Evolutionary conservation across 2,797 vertebrate species (phyloP), one percentile per base, ranked within the genome.

Genomic region (Falco naumanni): DNA sequence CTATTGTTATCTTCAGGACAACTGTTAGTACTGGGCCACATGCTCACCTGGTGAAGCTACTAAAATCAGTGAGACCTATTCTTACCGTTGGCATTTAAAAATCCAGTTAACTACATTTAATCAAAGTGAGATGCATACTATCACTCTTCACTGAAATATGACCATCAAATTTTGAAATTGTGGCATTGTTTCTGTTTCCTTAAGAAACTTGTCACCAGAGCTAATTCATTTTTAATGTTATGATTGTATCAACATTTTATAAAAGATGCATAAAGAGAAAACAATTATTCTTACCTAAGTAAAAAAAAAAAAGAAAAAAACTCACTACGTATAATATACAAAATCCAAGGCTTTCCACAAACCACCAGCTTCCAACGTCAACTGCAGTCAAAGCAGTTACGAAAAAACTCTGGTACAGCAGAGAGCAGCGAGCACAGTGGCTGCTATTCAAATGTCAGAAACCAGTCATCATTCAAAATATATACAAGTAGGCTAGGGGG

Each of bases 1-100:
- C 50, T 56, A 31, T 64, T 92, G 68, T 68, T 94, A 53, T 81
- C 53, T 93, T 88, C 72, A 93, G 69, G 76, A 91, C 60, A 90
- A 24, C 15, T 50, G 17, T 84, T 89, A 86, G 71, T 81, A 56
- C 12, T 11, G 10, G 43, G 39, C 31, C 25, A 60, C 17, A 17
- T 14, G 43, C 47, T 76, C 10, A 57, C n/a, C 25, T 61, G 11
- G 51, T 70, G n/a, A 82, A 93, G 66, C 41, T 82, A 68, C 9
- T 1, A 53, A 90, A 92, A 95, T 92, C 89, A 57, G 3, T 93
- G 57, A 66, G 37, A 54, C 16, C 50, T 75, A 15, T 61, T 91
- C 68, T 78, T 81, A 68, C 11, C 68, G 39, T 19, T 57, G 75
- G 26, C 50, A 34, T 87, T 80, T 80, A 56, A 50, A 82, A 89